phyloP scores from a whole-genome alignment of 2,113 vertebrate genomes.

The Callithrix jacchus region DNA sequence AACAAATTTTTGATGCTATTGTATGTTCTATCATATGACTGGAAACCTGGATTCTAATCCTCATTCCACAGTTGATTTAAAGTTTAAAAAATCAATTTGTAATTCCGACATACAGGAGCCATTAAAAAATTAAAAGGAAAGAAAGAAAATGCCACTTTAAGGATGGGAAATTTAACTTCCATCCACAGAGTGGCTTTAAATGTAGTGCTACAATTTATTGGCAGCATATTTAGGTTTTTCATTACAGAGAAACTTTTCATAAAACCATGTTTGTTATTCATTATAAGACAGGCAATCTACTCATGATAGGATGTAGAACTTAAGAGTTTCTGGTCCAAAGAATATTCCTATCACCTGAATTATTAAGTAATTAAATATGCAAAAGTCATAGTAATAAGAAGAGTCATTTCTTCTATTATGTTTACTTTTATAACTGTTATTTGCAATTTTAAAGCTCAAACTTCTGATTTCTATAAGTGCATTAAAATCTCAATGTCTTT shows the following conservation, averaged over 20 bases:
- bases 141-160: neutral
- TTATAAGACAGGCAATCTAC: neutral
- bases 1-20: neutral
- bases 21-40: neutral
- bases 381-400: neutral
- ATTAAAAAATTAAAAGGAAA: neutral
- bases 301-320: neutral
- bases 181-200: neutral
- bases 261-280: neutral
- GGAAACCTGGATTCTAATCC: neutral
- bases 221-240: neutral
- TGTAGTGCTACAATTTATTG: neutral
- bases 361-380: constrained; percentile 13
- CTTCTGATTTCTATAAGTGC: neutral
- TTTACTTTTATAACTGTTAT: neutral
- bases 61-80: neutral
- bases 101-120: neutral
- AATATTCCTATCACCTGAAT: neutral
- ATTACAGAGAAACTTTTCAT: neutral
- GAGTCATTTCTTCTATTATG: neutral
- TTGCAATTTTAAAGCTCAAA: constrained; percentile 15
- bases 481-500: neutral
- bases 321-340: neutral
- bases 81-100: neutral
- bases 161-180: neutral